phyloP scores from a whole-genome alignment of 2,113 vertebrate species.

The Syrmaticus mikado region DNA sequence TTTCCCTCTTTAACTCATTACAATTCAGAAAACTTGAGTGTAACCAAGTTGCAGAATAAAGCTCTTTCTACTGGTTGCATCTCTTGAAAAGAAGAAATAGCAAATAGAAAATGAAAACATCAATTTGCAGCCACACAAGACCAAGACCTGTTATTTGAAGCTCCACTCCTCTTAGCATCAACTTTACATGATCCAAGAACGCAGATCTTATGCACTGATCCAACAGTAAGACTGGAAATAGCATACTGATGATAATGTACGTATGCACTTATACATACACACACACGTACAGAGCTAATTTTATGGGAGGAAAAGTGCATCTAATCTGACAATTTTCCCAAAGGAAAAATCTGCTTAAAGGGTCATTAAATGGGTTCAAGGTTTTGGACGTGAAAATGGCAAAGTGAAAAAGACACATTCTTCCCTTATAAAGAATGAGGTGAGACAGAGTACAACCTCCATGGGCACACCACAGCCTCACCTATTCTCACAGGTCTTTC shows the following conservation, averaged over 20 bases:
- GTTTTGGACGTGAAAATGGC: not conserved
- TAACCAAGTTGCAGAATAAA: not conserved
- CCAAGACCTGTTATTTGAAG: not conserved
- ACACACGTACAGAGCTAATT: not conserved
- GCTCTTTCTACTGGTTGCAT: fast-evolving
- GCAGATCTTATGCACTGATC: not conserved
- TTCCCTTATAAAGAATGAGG: not conserved
- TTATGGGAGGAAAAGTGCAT: not conserved
- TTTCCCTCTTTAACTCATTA: not conserved
- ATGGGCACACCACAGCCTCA: not conserved
- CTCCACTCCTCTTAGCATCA: not conserved
- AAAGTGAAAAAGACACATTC: not conserved
- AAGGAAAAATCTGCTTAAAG: not conserved
- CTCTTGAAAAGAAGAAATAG: not conserved
- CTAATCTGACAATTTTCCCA: not conserved
- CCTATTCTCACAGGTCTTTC: not conserved
- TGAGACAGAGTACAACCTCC: not conserved
- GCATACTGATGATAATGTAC: not conserved
- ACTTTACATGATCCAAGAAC: not conserved
- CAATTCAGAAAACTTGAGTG: not conserved
- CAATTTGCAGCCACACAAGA: not conserved
- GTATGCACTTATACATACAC: too few relatives aligned
- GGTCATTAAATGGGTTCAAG: not conserved
- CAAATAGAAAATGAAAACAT: not conserved
- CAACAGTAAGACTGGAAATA: not conserved